Conservation (phyloP, 1,140 invertebrate genomes). For the Sitobion miscanthi region DNA sequence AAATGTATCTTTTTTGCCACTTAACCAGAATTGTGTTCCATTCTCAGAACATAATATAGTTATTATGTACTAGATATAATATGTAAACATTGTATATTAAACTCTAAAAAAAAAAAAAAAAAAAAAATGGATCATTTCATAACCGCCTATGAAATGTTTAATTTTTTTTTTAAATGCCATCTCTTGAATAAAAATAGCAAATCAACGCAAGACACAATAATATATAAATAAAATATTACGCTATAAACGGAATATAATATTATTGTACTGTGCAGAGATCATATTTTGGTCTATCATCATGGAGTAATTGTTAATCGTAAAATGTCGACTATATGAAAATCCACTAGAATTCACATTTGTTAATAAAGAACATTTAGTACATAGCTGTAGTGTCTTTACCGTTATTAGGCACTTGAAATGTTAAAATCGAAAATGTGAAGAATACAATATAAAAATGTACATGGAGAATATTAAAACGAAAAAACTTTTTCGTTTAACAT, state of each 20-base stretch:
- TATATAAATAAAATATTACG: no score
- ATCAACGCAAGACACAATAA: no score
- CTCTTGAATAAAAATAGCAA: no score
- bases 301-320: no score
- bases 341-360: neutral
- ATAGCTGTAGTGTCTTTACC: neutral
- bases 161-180: neutral
- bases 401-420: neutral
- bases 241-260: neutral
- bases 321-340: neutral
- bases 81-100: no score
- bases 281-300: no score
- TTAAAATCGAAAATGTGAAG: neutral
- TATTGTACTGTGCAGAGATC: no score
- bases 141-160: no score
- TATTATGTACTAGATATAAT: neutral
- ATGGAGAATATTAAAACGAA: neutral
- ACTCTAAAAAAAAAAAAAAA: no score
- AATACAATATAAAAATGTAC: neutral
- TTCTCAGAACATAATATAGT: neutral
- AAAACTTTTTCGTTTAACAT: neutral
- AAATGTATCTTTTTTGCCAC: neutral
- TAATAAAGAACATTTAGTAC: neutral
- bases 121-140: no score
- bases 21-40: neutral